These are phyloP conservation scores for Poecile atricapillus DNA, from an alignment of 2,113 vertebrate species.

Conservation along the genomic window DNA sequence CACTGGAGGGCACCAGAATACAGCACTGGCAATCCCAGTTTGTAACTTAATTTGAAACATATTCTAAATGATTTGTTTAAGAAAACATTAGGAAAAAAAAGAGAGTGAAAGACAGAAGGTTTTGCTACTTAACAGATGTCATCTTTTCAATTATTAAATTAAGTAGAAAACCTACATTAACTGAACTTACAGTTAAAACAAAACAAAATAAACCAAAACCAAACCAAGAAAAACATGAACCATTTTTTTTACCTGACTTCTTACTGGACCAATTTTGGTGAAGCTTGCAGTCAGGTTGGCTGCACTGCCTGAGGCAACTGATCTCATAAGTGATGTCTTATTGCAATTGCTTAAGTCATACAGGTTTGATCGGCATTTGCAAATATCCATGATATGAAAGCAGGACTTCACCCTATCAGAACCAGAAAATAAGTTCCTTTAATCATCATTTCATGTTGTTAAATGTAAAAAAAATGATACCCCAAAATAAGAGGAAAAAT, in stretches of 20 bases:
- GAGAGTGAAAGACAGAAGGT: neutral
- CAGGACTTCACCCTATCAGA: conserved; percentile 90
- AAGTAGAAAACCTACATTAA: neutral
- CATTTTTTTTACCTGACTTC: conserved; percentile 83
- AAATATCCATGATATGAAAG: conserved; percentile 98
- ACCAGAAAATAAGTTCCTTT: neutral
- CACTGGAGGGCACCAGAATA: conserved; percentile 27
- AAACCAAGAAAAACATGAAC: neutral
- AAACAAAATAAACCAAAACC: neutral
- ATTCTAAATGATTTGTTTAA: neutral
- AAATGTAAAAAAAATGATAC: neutral
- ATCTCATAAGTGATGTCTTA: conserved; percentile 88
- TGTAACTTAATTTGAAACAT: neutral
- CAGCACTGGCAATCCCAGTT: neutral
- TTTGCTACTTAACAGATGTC: neutral
- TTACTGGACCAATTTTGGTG: conserved; percentile 86
- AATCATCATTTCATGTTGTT: neutral
- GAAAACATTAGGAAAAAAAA: neutral
- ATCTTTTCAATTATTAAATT: neutral
- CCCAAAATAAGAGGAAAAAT: neutral
- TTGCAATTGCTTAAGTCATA: conserved; percentile 86
- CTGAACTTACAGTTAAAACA: neutral
- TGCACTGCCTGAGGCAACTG: conserved; percentile 78
- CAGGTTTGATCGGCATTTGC: conserved; percentile 83
- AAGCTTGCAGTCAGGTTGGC: conserved; percentile 84